Percentiles rank a stretch among this genome's conserved stretches.
These are phyloP conservation scores for Argyrosomus japonicus DNA, from an alignment of 2,113 vertebrate species.

Conservation along the genomic window DNA sequence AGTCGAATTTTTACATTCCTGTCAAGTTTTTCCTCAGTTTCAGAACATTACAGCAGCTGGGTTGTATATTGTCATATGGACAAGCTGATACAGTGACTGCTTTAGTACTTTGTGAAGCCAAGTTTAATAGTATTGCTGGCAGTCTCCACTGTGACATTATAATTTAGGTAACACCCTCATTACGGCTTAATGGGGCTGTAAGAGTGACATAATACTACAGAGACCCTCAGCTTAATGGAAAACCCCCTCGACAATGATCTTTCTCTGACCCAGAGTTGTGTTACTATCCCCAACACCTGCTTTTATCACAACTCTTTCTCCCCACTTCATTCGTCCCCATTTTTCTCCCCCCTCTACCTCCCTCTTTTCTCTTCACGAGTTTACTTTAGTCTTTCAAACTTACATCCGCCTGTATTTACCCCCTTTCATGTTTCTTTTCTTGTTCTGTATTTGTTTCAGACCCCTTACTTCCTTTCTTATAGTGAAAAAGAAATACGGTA, in stretches of 20 bases:
- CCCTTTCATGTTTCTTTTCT: neutral
- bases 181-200: slow-evolving; percentile 66
- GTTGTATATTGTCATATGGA: slow-evolving; percentile 23
- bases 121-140: slow-evolving; percentile 71
- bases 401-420: neutral
- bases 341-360: neutral
- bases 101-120: slow-evolving; percentile 51
- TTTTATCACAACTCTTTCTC: neutral
- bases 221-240: slow-evolving; percentile 72
- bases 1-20: slow-evolving; percentile 24
- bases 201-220: slow-evolving; percentile 77
- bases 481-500: neutral
- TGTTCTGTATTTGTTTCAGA: neutral
- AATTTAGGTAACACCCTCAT: slow-evolving; percentile 72
- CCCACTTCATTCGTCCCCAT: neutral
- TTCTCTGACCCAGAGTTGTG: slow-evolving; percentile 51
- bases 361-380: slow-evolving; percentile 10
- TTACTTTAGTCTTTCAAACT: neutral
- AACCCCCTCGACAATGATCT: slow-evolving; percentile 52
- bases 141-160: slow-evolving; percentile 58
- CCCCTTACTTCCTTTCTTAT: slow-evolving; percentile 2
- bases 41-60: slow-evolving; percentile 3
- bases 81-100: slow-evolving; percentile 49
- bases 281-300: slow-evolving; percentile 56
- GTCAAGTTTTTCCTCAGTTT: neutral